Base-by-base conservation (phyloP, 2,113 vertebrate species). In the Suncus etruscus region DNA sequence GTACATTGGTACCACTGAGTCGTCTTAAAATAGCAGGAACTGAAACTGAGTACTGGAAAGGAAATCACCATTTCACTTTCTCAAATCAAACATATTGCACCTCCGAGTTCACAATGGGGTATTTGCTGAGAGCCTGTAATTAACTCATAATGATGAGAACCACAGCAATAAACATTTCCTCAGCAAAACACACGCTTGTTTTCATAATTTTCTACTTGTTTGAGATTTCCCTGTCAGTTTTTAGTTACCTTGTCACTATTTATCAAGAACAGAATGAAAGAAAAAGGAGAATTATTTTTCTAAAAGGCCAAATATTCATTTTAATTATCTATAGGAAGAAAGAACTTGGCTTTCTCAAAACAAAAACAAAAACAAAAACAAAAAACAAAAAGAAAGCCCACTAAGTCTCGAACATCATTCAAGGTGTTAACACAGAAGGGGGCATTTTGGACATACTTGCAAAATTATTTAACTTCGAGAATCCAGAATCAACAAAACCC, bases 11-110 rank as follows among this genome's bases (percentile, higher is more conserved):
- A 95, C 83, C 93, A 95, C 93, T 75, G 95, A 94, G 87, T 92
- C 93, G 90, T 91, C 96, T 97, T 96, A 94, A 96, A 96, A 96
- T 94, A 96, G 95, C 95, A 95, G 95, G 94, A 95, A 95, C 92
- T 87, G 61, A 90, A 91, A 91, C 81, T 77, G 94, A 95, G 89
- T 25, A 29, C 88, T 85, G 78, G 89, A 94, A 95, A 93, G 92
- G 92, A 94, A 96, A 94, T 75, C 91, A 88, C 92, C 86, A 82
- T 94, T 94, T 94, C 94, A 94, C 92, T 91, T 94, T 94, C 76
- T 94, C 95, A 95, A 94, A 95, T 95, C 90, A 93, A 90, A 94
- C 86, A 93, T 89, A 94, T 76, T 89, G 88, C 91, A 95, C 91
- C 88, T 94, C 91, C 87, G 95, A 91, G 91, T 94, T 96, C 90